Conservation (phyloP, 2,113 vertebrate species). For the Colius striatus region DNA sequence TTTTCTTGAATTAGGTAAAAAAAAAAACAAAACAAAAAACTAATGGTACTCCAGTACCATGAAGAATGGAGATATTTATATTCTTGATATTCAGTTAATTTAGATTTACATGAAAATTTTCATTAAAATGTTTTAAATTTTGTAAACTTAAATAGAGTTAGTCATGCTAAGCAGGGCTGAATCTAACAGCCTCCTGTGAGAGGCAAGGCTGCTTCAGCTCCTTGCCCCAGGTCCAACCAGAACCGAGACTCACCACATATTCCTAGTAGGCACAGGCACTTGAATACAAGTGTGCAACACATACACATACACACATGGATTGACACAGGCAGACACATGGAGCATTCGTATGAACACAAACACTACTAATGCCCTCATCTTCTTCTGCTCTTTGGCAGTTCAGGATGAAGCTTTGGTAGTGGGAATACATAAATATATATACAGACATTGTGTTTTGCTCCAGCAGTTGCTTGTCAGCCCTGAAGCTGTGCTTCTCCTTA, state of each 20-base stretch:
- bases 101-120: not conserved
- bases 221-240: fast-evolving
- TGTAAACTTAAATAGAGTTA: not conserved
- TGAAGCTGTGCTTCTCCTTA: not conserved
- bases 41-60: not conserved
- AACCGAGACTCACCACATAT: fast-evolving
- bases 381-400: not conserved
- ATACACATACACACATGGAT: fast-evolving
- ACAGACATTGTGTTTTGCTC: not conserved
- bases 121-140: not conserved
- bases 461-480: not conserved
- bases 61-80: not conserved
- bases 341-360: not conserved
- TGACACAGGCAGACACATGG: not conserved
- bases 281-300: fast-evolving
- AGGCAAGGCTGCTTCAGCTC: not conserved
- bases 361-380: not conserved
- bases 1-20: not conserved
- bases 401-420: not conserved
- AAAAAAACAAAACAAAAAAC: no score
- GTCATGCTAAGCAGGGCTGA: not conserved
- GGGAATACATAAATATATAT: not conserved
- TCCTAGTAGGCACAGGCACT: not conserved
- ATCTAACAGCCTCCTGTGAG: not conserved
- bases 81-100: not conserved